phyloP scores from a whole-genome alignment of 2,113 vertebrate species.

The Urocolius indicus region DNA sequence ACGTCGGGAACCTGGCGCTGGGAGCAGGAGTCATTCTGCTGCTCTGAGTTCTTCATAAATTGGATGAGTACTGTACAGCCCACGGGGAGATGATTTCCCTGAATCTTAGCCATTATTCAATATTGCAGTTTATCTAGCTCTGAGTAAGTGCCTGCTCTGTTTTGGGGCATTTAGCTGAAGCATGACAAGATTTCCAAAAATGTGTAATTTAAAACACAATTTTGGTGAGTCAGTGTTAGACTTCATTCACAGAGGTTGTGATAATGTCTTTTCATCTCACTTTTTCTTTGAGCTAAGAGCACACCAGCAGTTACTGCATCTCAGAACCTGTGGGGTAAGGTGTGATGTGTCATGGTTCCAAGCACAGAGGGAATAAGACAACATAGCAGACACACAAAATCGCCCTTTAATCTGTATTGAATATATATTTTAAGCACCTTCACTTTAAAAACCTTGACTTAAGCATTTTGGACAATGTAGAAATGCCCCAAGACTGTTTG shows the following conservation, averaged over 20 bases:
- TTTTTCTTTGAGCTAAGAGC: background rate
- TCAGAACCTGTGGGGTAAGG: background rate
- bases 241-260: background rate
- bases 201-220: background rate
- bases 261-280: background rate
- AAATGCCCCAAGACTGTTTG: background rate
- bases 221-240: background rate
- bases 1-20: accelerated
- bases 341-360: background rate
- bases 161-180: background rate
- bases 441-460: background rate
- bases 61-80: background rate
- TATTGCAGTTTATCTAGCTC: background rate
- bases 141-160: background rate
- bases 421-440: background rate
- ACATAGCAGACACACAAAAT: background rate
- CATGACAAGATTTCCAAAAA: background rate
- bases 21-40: background rate
- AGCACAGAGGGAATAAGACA: background rate
- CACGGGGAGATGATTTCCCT: background rate
- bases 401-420: background rate
- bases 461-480: background rate
- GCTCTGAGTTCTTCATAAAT: background rate
- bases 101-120: background rate
- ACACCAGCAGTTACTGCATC: accelerated